phyloP scores from a whole-genome alignment of 2,888 invertebrate species.

The Athetis lepigone region DNA sequence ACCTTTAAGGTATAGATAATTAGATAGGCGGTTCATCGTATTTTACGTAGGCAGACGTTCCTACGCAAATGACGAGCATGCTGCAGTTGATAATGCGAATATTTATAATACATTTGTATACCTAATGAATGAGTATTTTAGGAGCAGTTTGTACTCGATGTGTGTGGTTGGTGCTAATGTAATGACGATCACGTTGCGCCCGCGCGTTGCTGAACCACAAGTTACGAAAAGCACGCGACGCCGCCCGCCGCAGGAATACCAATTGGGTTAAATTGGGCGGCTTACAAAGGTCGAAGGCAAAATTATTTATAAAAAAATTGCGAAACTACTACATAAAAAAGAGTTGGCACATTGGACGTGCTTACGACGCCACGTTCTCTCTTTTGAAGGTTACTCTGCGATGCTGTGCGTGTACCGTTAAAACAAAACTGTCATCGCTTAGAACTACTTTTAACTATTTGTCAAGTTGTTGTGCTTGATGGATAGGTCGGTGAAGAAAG shows the following conservation, averaged over 20 bases:
- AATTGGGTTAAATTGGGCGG: slow-evolving; percentile 88
- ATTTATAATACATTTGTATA: slow-evolving; percentile 58
- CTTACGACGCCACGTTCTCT: slow-evolving; percentile 86
- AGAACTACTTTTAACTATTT: slow-evolving; percentile 76
- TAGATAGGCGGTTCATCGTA: neutral
- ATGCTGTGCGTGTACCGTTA: slow-evolving; percentile 84
- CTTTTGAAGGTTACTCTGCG: slow-evolving; percentile 86
- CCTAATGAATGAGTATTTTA: slow-evolving; percentile 66
- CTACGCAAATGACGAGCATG: slow-evolving; percentile 45
- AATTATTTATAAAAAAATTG: slow-evolving; percentile 87
- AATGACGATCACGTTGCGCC: slow-evolving; percentile 81
- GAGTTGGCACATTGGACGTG: slow-evolving; percentile 89
- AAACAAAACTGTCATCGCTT: slow-evolving; percentile 83
- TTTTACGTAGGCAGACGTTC: neutral
- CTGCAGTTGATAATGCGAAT: slow-evolving; percentile 45
- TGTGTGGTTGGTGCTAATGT: slow-evolving; percentile 66
- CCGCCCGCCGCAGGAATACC: slow-evolving; percentile 86
- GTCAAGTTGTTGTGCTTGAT: slow-evolving; percentile 62
- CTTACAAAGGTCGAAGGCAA: slow-evolving; percentile 89
- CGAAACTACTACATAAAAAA: slow-evolving; percentile 86
- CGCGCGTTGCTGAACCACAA: slow-evolving; percentile 75
- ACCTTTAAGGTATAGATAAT: slow-evolving; percentile 12
- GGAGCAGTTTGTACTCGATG: slow-evolving; percentile 69
- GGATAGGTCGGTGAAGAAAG: slow-evolving; percentile 7
- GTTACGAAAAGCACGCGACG: slow-evolving; percentile 86